A percentile compares a stretch with the other conserved stretches of the same genome.
Evolutionary conservation across 2,113 vertebrate species (phyloP).

Genomic region (Atherinomorus stipes): DNA sequence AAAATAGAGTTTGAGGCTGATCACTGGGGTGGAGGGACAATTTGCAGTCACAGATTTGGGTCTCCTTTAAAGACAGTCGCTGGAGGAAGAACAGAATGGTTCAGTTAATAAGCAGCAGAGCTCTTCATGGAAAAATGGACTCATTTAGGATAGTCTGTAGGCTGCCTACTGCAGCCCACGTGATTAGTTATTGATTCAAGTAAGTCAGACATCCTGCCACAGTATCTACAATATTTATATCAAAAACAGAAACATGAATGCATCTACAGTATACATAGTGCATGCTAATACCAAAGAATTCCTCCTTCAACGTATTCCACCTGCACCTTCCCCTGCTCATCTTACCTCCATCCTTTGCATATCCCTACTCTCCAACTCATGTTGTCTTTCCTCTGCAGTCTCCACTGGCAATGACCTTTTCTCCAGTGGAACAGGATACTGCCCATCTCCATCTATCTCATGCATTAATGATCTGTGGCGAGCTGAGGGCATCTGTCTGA

Average conservation of each 20-base stretch:
- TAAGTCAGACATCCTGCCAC: slow-evolving; percentile 12
- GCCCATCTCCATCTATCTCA: slow-evolving; percentile 80
- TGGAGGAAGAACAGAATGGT: background rate
- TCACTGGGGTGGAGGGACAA: background rate
- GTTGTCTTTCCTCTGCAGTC: slow-evolving; percentile 63
- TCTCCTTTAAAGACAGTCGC: background rate
- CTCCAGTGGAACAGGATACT: slow-evolving; percentile 81
- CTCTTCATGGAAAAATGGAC: slow-evolving; percentile 29
- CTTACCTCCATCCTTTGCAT: slow-evolving; percentile 49
- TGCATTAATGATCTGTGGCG: slow-evolving; percentile 84
- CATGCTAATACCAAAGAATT: background rate
- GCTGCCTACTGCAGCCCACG: slow-evolving; percentile 4
- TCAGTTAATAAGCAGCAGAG: slow-evolving; percentile 19
- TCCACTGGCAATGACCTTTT: slow-evolving; percentile 75
- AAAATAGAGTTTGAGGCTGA: background rate
- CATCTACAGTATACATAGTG: background rate
- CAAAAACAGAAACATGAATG: slow-evolving; percentile 1
- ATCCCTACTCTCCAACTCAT: slow-evolving; percentile 53
- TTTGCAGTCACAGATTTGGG: background rate
- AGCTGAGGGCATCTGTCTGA: slow-evolving; percentile 81
- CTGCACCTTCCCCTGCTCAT: slow-evolving; percentile 12
- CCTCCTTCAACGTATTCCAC: background rate
- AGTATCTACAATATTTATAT: background rate
- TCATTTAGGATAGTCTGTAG: slow-evolving; percentile 26
- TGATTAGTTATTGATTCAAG: slow-evolving; percentile 37